Evolutionary conservation across 2,113 vertebrate species (phyloP).

Genomic region (Platysternon megacephalum): DNA sequence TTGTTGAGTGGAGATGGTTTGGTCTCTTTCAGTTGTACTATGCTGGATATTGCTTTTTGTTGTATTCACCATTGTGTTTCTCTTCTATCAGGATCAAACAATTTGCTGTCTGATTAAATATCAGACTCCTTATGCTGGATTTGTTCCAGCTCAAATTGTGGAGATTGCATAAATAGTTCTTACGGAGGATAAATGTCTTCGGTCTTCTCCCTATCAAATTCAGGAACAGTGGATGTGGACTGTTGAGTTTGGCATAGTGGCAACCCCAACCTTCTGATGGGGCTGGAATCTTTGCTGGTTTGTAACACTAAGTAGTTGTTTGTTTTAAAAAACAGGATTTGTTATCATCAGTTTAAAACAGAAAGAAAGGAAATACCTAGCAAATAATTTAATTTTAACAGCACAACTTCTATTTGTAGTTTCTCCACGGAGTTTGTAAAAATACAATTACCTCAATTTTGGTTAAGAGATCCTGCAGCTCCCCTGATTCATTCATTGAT

Average conservation of each 20-base stretch:
- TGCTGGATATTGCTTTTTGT: neutral
- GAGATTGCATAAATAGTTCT: neutral
- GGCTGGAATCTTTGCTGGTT: neutral
- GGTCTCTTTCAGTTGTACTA: neutral
- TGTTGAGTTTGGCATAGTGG: neutral
- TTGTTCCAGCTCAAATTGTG: neutral
- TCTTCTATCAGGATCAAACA: neutral
- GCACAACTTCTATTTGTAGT: neutral
- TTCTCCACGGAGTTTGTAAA: constrained; percentile 32
- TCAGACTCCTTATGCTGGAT: neutral
- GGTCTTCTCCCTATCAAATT: neutral
- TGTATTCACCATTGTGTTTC: neutral
- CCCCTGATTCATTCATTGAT: constrained; percentile 98
- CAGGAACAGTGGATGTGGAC: neutral
- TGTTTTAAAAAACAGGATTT: neutral
- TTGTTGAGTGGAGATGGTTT: neutral
- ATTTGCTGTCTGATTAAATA: neutral
- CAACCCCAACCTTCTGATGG: rapidly evolving
- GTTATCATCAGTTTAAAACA: neutral
- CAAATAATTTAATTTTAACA: neutral
- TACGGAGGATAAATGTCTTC: neutral
- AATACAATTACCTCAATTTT: constrained; percentile 94
- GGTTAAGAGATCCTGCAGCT: constrained; percentile 95
- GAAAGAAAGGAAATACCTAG: neutral
- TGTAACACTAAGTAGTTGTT: neutral